Conservation (phyloP, 2,888 invertebrate species). For the Himalopsyche japonica region DNA sequence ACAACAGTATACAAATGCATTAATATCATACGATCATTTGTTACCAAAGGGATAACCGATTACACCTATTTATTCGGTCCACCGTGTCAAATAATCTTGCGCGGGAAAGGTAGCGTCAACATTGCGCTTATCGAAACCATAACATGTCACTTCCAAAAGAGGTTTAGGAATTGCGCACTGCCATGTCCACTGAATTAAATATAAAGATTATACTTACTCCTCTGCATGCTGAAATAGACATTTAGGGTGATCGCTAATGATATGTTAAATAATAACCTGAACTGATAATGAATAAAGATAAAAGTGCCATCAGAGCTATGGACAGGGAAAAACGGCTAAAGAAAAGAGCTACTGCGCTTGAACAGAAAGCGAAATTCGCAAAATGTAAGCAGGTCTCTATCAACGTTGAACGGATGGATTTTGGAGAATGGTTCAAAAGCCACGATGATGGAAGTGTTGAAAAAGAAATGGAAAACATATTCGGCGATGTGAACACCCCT, state of each 20-base stretch:
- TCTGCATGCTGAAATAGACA: not conserved
- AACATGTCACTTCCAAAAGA: not conserved
- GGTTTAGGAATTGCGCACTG: not conserved
- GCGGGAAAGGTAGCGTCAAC: slow-evolving; percentile 57
- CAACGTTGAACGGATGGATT: slow-evolving; percentile 7
- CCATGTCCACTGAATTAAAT: not conserved
- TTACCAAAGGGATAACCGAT: not conserved
- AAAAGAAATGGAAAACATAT: slow-evolving; percentile 12
- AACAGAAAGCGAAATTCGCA: not conserved
- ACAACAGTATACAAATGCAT: not conserved
- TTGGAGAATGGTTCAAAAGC: slow-evolving; percentile 3
- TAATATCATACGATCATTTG: not conserved
- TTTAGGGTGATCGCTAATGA: not conserved
- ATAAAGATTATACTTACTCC: not conserved
- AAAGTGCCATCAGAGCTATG: not conserved
- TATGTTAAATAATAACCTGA: not conserved
- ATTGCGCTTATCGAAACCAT: not conserved
- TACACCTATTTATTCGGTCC: not conserved
- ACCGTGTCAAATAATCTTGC: slow-evolving; percentile 44
- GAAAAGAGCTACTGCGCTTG: not conserved
- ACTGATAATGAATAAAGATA: too few relatives aligned
- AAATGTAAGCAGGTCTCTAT: not conserved
- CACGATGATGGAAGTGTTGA: not conserved
- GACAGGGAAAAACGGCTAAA: not conserved
- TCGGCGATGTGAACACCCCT: not conserved